Conservation (phyloP, 2,888 invertebrate species). For the Leptopilina myrica region DNA sequence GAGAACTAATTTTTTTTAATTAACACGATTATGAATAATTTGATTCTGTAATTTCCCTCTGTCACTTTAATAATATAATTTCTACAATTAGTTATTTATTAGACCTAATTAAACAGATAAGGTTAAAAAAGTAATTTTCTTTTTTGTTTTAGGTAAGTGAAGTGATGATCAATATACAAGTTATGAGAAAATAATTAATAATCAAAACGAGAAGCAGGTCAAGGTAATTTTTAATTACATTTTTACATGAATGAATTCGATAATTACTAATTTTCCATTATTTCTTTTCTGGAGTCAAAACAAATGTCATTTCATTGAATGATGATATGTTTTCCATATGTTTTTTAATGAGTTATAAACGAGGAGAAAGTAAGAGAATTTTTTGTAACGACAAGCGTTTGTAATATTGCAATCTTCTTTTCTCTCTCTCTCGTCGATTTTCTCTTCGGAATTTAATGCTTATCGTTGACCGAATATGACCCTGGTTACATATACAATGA, state of each 20-base stretch:
- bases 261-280: not conserved
- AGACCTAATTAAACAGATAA: no score
- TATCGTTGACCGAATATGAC: constrained; percentile 9
- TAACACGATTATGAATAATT: no score
- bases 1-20: no score
- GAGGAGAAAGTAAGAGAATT: not conserved
- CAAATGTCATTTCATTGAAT: not conserved
- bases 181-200: constrained; percentile 10
- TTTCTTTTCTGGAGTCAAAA: not conserved
- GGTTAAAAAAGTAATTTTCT: not conserved
- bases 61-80: no score
- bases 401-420: constrained; percentile 16
- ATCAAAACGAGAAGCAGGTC: not conserved
- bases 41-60: no score
- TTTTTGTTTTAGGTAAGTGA: not conserved
- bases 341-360: not conserved
- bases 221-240: constrained; percentile 17
- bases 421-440: not conserved
- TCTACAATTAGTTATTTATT: no score
- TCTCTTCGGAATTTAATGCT: constrained; percentile 17
- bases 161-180: not conserved
- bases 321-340: not conserved
- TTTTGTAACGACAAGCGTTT: not conserved
- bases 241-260: not conserved
- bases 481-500: not conserved